A percentile compares a stretch with the other conserved stretches of the same genome.
phyloP scores from a whole-genome alignment of 2,888 invertebrate genomes.

The Physocephala rufipes region DNA sequence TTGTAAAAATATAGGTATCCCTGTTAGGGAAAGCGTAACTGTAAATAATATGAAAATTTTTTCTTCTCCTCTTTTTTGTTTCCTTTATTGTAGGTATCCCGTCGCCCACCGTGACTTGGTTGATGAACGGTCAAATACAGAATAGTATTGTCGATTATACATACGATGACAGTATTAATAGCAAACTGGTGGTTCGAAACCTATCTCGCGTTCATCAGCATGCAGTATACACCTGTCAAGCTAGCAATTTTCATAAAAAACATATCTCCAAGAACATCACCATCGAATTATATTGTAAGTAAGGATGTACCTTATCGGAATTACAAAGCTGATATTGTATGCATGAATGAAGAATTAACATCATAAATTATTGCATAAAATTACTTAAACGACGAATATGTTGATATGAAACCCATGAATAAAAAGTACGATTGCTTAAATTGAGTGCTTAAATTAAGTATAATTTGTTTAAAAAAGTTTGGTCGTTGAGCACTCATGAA shows the following conservation, averaged over 20 bases:
- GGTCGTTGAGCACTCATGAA: no score
- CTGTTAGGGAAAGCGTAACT: no score
- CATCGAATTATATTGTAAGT: conserved; percentile 81
- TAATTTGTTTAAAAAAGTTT: no score
- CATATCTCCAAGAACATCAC: conserved; percentile 76
- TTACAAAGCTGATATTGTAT: no score
- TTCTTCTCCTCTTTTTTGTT: neutral
- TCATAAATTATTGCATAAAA: no score
- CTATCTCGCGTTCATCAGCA: conserved; percentile 78
- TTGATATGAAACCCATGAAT: no score
- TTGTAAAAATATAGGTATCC: no score
- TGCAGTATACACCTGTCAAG: conserved; percentile 80
- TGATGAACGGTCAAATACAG: conserved; percentile 71
- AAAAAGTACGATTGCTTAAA: no score
- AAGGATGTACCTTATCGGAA: neutral
- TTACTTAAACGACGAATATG: no score
- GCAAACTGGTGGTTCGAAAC: conserved; percentile 70
- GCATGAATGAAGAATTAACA: no score
- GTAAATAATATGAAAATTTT: no score
- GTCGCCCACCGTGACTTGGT: conserved; percentile 79
- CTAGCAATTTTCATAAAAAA: conserved; percentile 72
- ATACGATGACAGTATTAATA: conserved; percentile 68
- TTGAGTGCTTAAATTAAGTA: no score
- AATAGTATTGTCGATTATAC: conserved; percentile 65
- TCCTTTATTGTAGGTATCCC: conserved; percentile 72